Conservation (phyloP, 2,797 vertebrate genomes). For the Poeciliopsis gracilis region DNA sequence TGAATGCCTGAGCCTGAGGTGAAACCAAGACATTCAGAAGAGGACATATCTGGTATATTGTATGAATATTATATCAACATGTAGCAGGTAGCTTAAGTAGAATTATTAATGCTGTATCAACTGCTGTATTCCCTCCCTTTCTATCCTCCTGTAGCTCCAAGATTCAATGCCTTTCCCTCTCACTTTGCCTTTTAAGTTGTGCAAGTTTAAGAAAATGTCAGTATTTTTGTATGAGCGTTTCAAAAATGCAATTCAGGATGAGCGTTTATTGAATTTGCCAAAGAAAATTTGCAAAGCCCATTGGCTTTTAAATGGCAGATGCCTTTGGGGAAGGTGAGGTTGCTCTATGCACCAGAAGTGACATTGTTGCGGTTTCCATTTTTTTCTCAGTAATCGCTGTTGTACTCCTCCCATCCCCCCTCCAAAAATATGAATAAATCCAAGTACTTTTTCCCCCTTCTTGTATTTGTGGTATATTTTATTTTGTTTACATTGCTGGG, state of each 20-base stretch:
- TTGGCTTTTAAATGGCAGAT: conserved; percentile 61
- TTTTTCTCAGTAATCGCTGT: conserved; percentile 68
- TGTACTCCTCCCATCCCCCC: conserved; percentile 65
- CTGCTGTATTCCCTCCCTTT: conserved; percentile 56
- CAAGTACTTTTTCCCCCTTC: conserved; percentile 68
- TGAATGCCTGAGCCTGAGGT: conserved; percentile 55
- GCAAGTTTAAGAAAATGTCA: conserved; percentile 65
- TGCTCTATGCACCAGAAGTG: conserved; percentile 74
- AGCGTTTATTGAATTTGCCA: conserved; percentile 85
- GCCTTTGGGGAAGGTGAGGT: conserved; percentile 64
- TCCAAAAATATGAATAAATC: conserved; percentile 76
- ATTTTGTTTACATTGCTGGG: neutral
- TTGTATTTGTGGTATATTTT: conserved; percentile 46
- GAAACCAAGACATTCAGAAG: conserved; percentile 41
- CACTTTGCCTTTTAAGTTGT: conserved; percentile 64
- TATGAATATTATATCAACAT: conserved; percentile 72
- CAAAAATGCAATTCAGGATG: conserved; percentile 65
- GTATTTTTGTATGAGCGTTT: conserved; percentile 84
- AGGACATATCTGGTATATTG: conserved; percentile 59
- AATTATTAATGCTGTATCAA: conserved; percentile 72
- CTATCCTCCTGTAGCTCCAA: conserved; percentile 60
- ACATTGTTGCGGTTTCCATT: conserved; percentile 70
- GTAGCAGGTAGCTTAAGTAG: conserved; percentile 75
- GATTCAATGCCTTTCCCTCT: conserved; percentile 69
- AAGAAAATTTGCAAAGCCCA: conserved; percentile 79